Percentiles rank a stretch among this genome's conserved stretches.
Evolutionary conservation across 2,113 vertebrate species (phyloP).

Genomic region (Heloderma charlesbogerti): DNA sequence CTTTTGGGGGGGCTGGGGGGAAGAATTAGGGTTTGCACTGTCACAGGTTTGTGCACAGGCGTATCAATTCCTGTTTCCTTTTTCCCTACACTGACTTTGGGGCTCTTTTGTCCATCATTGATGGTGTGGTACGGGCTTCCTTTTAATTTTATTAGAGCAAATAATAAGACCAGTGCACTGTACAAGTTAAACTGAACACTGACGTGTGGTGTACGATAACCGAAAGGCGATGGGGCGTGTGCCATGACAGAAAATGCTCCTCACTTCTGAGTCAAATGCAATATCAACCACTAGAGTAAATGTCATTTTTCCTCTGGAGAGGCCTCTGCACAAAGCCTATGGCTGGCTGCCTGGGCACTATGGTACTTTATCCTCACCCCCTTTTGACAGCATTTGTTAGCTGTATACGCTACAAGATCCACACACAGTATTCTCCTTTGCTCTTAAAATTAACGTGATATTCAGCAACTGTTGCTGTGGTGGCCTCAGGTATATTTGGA

Average conservation of each 20-base stretch:
- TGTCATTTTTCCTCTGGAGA: background rate
- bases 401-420: background rate
- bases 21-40: background rate
- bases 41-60: background rate
- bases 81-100: background rate
- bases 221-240: background rate
- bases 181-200: background rate
- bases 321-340: background rate
- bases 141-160: slow-evolving; percentile 45
- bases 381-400: background rate
- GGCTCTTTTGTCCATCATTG: background rate
- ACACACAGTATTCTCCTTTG: slow-evolving; percentile 10
- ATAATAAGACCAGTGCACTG: slow-evolving; percentile 49
- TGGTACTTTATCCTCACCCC: background rate
- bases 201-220: background rate
- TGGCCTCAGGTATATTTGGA: slow-evolving; percentile 15
- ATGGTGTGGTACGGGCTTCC: accelerated
- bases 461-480: accelerated
- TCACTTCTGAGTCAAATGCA: background rate
- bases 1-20: background rate
- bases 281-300: slow-evolving; percentile 12
- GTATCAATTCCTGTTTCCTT: background rate
- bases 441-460: background rate
- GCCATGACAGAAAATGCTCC: background rate
- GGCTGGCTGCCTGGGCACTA: background rate